A percentile compares a stretch with the other conserved stretches of the same genome.
These are phyloP conservation scores for Patella pellucida DNA, from an alignment of 2,888 invertebrate genomes.

Conservation along the genomic window DNA sequence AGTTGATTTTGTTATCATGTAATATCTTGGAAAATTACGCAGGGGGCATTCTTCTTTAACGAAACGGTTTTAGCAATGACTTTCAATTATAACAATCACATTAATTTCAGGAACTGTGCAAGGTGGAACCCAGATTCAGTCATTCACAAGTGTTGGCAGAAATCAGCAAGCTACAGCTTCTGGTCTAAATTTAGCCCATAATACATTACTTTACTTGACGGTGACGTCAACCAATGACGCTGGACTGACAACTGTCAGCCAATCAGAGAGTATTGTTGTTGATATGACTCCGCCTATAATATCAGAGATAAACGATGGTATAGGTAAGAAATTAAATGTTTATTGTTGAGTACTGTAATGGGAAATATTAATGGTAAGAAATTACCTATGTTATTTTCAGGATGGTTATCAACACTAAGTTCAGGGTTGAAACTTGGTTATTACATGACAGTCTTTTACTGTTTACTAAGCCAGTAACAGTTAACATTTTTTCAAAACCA, in stretches of 20 bases:
- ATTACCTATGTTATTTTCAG: background rate
- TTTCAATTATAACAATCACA: background rate
- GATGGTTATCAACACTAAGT: conserved; percentile 35
- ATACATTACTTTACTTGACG: conserved; percentile 43
- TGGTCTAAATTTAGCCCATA: conserved; percentile 42
- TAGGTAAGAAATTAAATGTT: conserved; percentile 20
- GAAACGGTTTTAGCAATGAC: background rate
- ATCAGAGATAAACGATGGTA: conserved; percentile 41
- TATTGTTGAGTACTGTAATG: background rate
- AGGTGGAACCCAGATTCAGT: conserved; percentile 44
- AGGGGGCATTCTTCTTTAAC: no score
- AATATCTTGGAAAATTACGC: no score
- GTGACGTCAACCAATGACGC: conserved; percentile 51
- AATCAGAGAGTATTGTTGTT: conserved; percentile 39
- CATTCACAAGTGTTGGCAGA: conserved; percentile 40
- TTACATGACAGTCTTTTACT: no score
- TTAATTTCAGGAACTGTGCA: conserved; percentile 37
- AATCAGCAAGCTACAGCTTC: conserved; percentile 39
- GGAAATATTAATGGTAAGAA: no score
- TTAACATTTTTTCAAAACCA: no score
- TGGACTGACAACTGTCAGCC: conserved; percentile 38
- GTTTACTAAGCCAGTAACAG: background rate
- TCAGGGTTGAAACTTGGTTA: background rate
- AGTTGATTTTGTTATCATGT: no score
- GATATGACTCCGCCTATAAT: conserved; percentile 49